phyloP scores from a whole-genome alignment of 53 echinoderm and acorn worm genomes.

The Mesocentrotus franciscanus region DNA sequence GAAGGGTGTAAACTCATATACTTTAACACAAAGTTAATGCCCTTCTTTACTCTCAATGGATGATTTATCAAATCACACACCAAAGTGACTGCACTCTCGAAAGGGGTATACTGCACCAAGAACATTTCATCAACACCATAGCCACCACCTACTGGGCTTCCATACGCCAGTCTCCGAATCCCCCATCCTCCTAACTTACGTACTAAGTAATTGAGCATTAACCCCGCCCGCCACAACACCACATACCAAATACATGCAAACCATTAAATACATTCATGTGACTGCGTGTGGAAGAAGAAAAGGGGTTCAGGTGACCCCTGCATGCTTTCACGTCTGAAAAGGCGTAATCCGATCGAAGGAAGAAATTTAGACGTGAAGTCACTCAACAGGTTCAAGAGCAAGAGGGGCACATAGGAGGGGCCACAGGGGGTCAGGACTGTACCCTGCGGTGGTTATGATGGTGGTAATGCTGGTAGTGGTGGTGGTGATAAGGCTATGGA shows the following conservation, averaged over 20 bases:
- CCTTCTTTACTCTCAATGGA: no score
- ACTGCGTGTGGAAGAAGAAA: background rate
- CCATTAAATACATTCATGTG: background rate
- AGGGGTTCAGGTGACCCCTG: constrained; percentile 47
- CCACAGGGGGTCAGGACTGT: constrained; percentile 55
- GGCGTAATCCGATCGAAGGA: constrained; percentile 25
- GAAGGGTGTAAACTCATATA: no score
- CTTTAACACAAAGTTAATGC: no score
- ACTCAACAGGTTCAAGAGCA: constrained; percentile 57
- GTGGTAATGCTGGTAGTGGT: background rate
- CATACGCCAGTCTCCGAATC: background rate
- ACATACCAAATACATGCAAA: constrained; percentile 21
- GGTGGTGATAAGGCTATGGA: background rate
- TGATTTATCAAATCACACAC: background rate
- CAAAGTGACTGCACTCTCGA: constrained; percentile 48
- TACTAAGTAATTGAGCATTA: constrained; percentile 65
- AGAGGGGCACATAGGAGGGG: constrained; percentile 55
- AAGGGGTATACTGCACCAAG: background rate
- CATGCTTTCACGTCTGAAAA: constrained; percentile 22
- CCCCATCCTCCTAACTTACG: constrained; percentile 59
- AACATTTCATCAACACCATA: constrained; percentile 22
- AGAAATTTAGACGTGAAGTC: constrained; percentile 59
- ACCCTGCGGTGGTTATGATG: constrained; percentile 28
- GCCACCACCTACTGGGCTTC: constrained; percentile 39
- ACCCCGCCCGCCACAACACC: constrained; percentile 51